Percentiles rank a stretch among this genome's conserved stretches.
Evolutionary conservation across 2,113 vertebrate genomes (phyloP).

Genomic region (Riparia riparia): DNA sequence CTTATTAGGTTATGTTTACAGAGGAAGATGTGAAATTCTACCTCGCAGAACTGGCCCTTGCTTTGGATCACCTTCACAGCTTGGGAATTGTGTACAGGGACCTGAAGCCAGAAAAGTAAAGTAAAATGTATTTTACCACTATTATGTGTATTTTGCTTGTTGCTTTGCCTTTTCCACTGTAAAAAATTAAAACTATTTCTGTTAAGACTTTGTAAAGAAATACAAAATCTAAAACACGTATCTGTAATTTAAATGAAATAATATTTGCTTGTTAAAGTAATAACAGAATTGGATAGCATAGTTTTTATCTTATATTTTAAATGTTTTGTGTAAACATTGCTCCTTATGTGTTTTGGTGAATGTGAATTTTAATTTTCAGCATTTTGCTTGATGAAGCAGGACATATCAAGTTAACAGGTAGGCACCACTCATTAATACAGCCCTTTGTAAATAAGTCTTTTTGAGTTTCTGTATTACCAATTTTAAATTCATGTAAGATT

Average conservation of each 20-base stretch:
- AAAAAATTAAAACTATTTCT: background rate
- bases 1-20: conserved; percentile 99
- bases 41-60: conserved; percentile 98
- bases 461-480: background rate
- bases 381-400: conserved; percentile 99
- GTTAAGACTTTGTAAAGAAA: background rate
- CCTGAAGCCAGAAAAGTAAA: conserved; percentile 99
- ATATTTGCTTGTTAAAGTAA: background rate
- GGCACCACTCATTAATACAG: conserved; percentile 43
- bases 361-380: conserved; percentile 93
- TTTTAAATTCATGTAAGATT: background rate
- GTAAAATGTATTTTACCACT: conserved; percentile 77
- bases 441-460: background rate
- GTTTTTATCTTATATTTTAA: background rate
- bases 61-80: conserved; percentile 97
- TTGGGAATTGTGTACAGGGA: conserved; percentile 99
- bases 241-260: no score
- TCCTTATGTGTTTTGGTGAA: conserved; percentile 81
- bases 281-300: background rate
- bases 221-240: background rate
- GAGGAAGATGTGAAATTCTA: conserved; percentile 99
- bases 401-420: conserved; percentile 99
- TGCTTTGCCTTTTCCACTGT: background rate
- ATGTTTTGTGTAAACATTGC: conserved; percentile 56
- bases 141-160: conserved; percentile 49